Evolutionary conservation across 2,888 invertebrate genomes (phyloP).

Genomic region (Abscondita cerata): DNA sequence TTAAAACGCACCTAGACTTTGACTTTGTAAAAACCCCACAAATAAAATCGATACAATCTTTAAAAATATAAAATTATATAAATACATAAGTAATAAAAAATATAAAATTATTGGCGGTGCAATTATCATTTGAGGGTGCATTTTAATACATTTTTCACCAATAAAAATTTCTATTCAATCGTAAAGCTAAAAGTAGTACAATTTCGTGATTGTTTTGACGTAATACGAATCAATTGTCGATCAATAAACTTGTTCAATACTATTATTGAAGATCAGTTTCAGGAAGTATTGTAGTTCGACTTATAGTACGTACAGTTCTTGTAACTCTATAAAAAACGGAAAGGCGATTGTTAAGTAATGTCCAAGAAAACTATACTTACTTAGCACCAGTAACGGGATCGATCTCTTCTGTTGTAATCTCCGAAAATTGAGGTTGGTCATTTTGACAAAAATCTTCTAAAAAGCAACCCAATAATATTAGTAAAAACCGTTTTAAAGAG

Average conservation of each 20-base stretch:
- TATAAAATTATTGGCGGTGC: conserved; percentile 7
- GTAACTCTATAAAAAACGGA: conserved; percentile 58
- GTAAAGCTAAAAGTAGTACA: conserved; percentile 1
- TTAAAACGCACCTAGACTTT: conserved; percentile 4
- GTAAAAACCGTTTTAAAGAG: conserved; percentile 4
- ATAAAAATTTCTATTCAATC: conserved; percentile 7
- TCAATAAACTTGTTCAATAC: conserved; percentile 64
- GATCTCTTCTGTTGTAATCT: conserved; percentile 61
- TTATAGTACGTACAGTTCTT: conserved; percentile 60
- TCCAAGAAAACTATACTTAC: conserved; percentile 51
- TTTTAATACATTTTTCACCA: conserved; percentile 12
- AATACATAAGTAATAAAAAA: conserved; percentile 18
- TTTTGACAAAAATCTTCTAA: conserved; percentile 68
- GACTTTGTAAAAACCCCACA: conserved; percentile 1
- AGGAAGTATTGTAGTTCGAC: conserved; percentile 53
- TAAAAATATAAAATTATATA: conserved; percentile 22
- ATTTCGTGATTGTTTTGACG: conserved; percentile 32
- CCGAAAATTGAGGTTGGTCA: conserved; percentile 64
- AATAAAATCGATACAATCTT: background rate
- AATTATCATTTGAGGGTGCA: conserved; percentile 15
- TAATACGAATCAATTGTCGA: conserved; percentile 60
- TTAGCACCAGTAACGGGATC: conserved; percentile 63
- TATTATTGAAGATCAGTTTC: conserved; percentile 58
- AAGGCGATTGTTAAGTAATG: background rate
- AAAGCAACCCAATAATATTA: conserved; percentile 41